Evolutionary conservation across 2,888 invertebrate genomes (phyloP).

Genomic region (Amphipyra berbera): DNA sequence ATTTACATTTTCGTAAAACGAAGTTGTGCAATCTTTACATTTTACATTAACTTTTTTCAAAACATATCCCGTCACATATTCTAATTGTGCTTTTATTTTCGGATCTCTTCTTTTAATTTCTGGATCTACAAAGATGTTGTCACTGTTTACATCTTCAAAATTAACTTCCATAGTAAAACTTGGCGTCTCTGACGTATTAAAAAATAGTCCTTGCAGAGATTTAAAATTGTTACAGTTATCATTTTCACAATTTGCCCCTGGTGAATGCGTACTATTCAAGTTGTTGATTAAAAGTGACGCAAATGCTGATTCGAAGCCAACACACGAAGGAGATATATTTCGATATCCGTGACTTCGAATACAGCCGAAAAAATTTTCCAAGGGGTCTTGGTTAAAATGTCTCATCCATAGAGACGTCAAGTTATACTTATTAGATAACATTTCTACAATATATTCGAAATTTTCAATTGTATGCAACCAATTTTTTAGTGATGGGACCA

Average conservation of each 20-base stretch:
- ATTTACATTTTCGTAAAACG: neutral
- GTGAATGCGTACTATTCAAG: constrained; percentile 5
- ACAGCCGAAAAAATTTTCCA: constrained; percentile 17
- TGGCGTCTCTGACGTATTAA: constrained; percentile 11
- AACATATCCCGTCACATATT: constrained; percentile 8
- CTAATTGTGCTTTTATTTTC: constrained; percentile 1
- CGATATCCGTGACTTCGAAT: constrained; percentile 18
- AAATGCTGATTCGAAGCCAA: constrained; percentile 27
- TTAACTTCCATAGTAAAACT: constrained; percentile 15
- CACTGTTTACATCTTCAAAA: constrained; percentile 18
- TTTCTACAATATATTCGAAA: constrained; percentile 6
- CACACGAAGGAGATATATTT: constrained; percentile 17
- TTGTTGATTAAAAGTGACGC: constrained; percentile 26
- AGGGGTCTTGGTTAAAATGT: constrained; percentile 9
- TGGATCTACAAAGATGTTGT: too few relatives aligned
- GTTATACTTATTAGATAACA: constrained; percentile 10
- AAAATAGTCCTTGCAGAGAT: constrained; percentile 8
- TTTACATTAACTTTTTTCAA: neutral
- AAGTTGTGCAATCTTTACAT: neutral
- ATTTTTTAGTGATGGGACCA: constrained; percentile 5
- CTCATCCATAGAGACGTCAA: constrained; percentile 28
- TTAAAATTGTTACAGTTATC: constrained; percentile 11
- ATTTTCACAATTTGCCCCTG: constrained; percentile 12
- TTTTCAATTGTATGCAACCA: constrained; percentile 1
- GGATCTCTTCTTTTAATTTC: neutral